Evolutionary conservation across 2,888 invertebrate species (phyloP).

Genomic region (Andrena bicolor): DNA sequence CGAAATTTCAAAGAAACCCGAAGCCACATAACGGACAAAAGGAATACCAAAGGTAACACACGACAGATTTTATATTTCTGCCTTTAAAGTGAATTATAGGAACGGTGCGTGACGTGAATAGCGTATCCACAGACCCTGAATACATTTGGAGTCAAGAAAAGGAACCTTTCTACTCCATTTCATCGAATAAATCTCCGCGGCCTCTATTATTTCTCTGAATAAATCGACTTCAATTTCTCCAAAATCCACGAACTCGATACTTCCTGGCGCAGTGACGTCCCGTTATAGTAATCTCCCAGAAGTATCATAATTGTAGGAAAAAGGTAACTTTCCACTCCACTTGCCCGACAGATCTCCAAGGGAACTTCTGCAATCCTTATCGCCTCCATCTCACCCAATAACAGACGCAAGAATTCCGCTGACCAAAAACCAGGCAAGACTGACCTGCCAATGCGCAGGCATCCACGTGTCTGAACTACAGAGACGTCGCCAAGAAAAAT

Average conservation of each 20-base stretch:
- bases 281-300: slow-evolving; percentile 6
- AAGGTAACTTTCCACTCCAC: background rate
- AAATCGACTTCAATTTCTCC: slow-evolving; percentile 32
- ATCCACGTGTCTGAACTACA: background rate
- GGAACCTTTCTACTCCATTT: slow-evolving; percentile 41
- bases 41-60: slow-evolving; percentile 3
- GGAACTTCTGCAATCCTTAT: background rate
- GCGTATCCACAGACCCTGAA: slow-evolving; percentile 33
- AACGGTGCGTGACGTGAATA: slow-evolving; percentile 33
- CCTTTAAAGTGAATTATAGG: slow-evolving; percentile 34
- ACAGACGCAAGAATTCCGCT: no score
- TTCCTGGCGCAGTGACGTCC: background rate
- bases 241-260: background rate
- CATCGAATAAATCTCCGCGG: slow-evolving; percentile 42
- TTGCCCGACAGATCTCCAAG: background rate
- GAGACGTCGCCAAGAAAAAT: slow-evolving; percentile 14
- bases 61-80: slow-evolving; percentile 28
- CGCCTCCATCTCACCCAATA: background rate
- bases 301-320: background rate
- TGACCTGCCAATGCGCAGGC: background rate
- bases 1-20: background rate
- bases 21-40: background rate
- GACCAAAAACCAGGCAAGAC: no score
- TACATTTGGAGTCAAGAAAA: slow-evolving; percentile 41
- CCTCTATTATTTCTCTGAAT: slow-evolving; percentile 24